A percentile compares a stretch with the other conserved stretches of the same genome.
These are phyloP conservation scores for Drosophila melanosoma DNA, from an alignment of 2,888 invertebrate genomes.

Conservation along the genomic window DNA sequence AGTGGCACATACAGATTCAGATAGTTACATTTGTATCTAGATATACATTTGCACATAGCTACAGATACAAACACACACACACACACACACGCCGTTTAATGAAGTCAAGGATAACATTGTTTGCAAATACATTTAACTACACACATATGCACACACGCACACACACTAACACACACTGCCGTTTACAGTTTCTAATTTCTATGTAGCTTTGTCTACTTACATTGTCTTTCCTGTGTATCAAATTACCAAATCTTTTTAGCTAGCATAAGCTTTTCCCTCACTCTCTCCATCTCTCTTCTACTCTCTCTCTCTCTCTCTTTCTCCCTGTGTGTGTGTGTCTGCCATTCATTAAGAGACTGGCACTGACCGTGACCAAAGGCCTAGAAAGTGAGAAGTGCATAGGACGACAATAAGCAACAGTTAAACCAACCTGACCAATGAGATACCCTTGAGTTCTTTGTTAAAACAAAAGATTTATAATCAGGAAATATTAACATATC, in stretches of 20 bases:
- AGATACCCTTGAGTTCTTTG: slow-evolving; percentile 13
- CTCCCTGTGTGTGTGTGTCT: neutral
- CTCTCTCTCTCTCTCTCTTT: neutral
- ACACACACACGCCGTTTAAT: slow-evolving; percentile 62
- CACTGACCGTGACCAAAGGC: slow-evolving; percentile 74
- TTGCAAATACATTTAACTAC: slow-evolving; percentile 43
- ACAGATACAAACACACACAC: slow-evolving; percentile 24
- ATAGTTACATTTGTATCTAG: slow-evolving; percentile 1
- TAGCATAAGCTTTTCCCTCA: neutral
- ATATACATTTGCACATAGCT: slow-evolving; percentile 12
- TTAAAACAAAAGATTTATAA: slow-evolving; percentile 32
- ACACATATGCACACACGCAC: slow-evolving; percentile 17
- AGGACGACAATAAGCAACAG: slow-evolving; percentile 1
- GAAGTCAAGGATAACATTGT: slow-evolving; percentile 83
- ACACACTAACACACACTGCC: neutral
- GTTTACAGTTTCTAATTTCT: slow-evolving; percentile 69
- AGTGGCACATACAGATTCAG: neutral
- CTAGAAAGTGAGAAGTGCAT: slow-evolving; percentile 61
- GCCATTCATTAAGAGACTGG: neutral
- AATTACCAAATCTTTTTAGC: slow-evolving; percentile 40
- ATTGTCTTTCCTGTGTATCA: slow-evolving; percentile 53
- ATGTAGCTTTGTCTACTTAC: slow-evolving; percentile 43
- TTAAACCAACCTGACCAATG: slow-evolving; percentile 10
- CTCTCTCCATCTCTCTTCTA: neutral
- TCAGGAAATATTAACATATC: slow-evolving; percentile 41